Evolutionary conservation across 2,797 vertebrate species (phyloP).

Genomic region (Tarsius wallacei): DNA sequence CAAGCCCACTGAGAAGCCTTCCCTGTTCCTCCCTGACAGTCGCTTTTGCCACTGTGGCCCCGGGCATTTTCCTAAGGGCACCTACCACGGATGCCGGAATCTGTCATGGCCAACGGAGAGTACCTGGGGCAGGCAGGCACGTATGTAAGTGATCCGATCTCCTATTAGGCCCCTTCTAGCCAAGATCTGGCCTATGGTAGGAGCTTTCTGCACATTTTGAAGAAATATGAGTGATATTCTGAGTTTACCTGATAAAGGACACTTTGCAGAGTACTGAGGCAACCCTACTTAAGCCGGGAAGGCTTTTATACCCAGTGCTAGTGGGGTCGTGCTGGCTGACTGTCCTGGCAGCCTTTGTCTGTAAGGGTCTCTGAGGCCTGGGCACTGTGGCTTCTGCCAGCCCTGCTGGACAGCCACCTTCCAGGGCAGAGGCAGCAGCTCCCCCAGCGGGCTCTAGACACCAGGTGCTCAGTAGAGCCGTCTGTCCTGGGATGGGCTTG

Average conservation of each 20-base stretch:
- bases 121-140: background rate
- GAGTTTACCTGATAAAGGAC: background rate
- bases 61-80: background rate
- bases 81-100: accelerated
- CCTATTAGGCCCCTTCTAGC: no score
- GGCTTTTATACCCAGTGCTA: accelerated
- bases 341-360: background rate
- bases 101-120: background rate
- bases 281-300: background rate
- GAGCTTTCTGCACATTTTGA: background rate
- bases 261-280: background rate
- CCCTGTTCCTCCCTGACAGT: no score
- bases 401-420: background rate
- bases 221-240: background rate
- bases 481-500: background rate
- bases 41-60: no score
- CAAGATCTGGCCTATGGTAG: background rate
- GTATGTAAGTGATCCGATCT: background rate
- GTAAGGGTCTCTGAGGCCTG: background rate
- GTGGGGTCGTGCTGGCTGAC: background rate
- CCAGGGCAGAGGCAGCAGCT: background rate
- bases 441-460: background rate
- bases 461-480: accelerated
- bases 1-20: background rate
- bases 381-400: background rate